Conservation (phyloP, 2,888 invertebrate genomes). For the Busseola fusca region DNA sequence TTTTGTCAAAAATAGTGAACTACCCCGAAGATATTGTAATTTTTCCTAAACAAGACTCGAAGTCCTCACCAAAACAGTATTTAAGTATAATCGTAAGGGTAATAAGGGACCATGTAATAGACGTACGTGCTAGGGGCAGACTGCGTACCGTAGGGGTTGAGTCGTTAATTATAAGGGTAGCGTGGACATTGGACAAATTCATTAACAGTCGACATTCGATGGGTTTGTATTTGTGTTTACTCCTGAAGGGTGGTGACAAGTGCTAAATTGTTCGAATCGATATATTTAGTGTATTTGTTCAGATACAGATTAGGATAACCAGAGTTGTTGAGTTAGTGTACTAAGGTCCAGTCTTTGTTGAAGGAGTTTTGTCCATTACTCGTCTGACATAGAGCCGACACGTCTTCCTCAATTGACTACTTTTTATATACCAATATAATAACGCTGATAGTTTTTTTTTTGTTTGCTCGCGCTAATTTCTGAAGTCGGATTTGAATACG, state of each 20-base stretch:
- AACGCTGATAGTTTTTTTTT: not conserved
- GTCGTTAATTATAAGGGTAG: conserved; percentile 36
- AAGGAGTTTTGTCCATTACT: not conserved
- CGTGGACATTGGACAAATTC: conserved; percentile 44
- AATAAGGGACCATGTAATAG: conserved; percentile 22
- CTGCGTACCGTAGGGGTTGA: conserved; percentile 24
- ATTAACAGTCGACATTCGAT: conserved; percentile 33
- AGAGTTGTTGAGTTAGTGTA: not conserved
- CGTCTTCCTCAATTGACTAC: not conserved
- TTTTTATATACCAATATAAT: too few relatives aligned
- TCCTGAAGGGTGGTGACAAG: not conserved
- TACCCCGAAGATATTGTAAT: not conserved
- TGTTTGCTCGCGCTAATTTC: not conserved
- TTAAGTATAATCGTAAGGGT: conserved; percentile 20
- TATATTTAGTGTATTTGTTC: not conserved
- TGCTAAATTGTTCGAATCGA: conserved; percentile 5
- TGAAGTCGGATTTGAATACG: not conserved
- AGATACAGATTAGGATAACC: not conserved
- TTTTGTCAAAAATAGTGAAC: not conserved
- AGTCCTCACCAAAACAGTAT: conserved; percentile 6
- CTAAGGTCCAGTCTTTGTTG: not conserved
- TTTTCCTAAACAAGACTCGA: conserved; percentile 7
- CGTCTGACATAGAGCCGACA: not conserved
- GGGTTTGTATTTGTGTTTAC: conserved; percentile 9
- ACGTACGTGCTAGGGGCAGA: conserved; percentile 9